Conservation (phyloP, 2,888 invertebrate genomes). For the Metalampra italica region DNA sequence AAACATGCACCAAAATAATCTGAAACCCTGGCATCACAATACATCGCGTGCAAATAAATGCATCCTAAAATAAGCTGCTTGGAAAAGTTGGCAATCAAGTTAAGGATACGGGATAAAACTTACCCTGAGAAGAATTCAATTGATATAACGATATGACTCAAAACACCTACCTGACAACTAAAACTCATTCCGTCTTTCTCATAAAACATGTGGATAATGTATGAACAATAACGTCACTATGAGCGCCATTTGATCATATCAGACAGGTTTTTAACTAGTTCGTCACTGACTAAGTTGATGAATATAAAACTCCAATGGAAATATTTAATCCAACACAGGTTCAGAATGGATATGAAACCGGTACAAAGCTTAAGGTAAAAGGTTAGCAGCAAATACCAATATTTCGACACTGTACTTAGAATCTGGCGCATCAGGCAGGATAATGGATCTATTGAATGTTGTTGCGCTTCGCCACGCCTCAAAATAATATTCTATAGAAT, state of each 20-base stretch:
- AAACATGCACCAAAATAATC: slow-evolving; percentile 1
- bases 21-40: neutral
- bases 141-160: neutral
- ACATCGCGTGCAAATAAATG: neutral
- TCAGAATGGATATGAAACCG: slow-evolving; percentile 53
- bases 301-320: slow-evolving; percentile 55
- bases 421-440: slow-evolving; percentile 14
- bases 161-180: neutral
- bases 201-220: neutral
- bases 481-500: no score
- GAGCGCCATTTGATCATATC: slow-evolving; percentile 38
- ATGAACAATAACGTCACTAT: slow-evolving; percentile 31
- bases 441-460: slow-evolving; percentile 9
- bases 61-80: slow-evolving; percentile 2
- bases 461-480: slow-evolving; percentile 1
- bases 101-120: neutral
- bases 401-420: slow-evolving; percentile 30
- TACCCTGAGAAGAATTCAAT: neutral
- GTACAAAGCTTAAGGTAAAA: slow-evolving; percentile 57
- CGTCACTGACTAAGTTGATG: slow-evolving; percentile 33
- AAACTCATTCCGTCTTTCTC: neutral
- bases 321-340: slow-evolving; percentile 49
- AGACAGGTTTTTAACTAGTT: slow-evolving; percentile 55
- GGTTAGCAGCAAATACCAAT: slow-evolving; percentile 57
- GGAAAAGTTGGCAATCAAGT: slow-evolving; percentile 2